Evolutionary conservation across 35 echinoderm and acorn worm species (phyloP), one percentile per base, ranked within the genome.

Genomic region (Ophiothrix spiculata): DNA sequence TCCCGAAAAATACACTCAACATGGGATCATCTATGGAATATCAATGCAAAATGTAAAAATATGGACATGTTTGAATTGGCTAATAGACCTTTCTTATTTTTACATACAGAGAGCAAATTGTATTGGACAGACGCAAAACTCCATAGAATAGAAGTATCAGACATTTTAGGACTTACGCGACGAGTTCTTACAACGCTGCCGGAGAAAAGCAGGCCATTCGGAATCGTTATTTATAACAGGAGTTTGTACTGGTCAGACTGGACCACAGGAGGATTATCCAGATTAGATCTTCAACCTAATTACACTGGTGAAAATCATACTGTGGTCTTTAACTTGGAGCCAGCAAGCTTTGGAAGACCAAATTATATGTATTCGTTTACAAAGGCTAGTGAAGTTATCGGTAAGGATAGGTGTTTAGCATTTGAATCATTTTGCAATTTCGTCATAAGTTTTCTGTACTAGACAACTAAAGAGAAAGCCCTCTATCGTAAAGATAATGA

Each of bases 121-220:
- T 98, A 94, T 56, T 98, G 95, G 95, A 90, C 92, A 56, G 95
- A 98, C 39, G 95, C 95, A 0, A 78, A 77, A 64, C 80, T 69
- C 0, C 83, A 98, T 49, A 80, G 33, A 31, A 91, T 98, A 16
- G 95, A 98, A 74, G 39, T 56, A 12, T 35, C 81, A 0, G 56
- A 90, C 17, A 81, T 88, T 0, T 75, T 89, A 34, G 82, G 85
- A 10, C n/a, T 35, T 32, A 37, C 75, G 14, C 91, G 95, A 23
- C 28, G 38, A 6, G 6, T 90, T 17, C 75, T 98, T 3, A 32
- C 82, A 0, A 77, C 81, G 23, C 74, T 91, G 11, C 82, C 46
- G 0, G 4, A 56, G 0, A 21, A 37, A 0, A 80, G 76, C 34
- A 91, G 91, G 33, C 88, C 95, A 1, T 91, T 89, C 38, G 86